Evolutionary conservation across 2,888 invertebrate genomes (phyloP), one percentile per base, ranked within the genome.

Genomic region (Brachylomia viminalis): DNA sequence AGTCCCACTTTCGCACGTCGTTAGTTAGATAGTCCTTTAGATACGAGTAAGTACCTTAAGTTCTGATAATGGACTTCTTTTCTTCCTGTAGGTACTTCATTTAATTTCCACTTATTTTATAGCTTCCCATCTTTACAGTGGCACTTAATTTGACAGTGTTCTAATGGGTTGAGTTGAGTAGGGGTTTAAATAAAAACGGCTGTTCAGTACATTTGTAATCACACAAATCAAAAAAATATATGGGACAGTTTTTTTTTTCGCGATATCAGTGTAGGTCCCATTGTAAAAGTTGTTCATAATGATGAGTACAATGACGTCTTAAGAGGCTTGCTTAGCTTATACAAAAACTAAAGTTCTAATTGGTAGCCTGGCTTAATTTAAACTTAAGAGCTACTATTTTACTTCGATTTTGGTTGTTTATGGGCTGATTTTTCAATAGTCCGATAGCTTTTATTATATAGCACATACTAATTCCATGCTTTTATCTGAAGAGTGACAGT

Each of bases 1-100:
- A 73, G 68, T 61, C 47, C 45, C 64, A 75, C 49, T 71, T 73
- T 69, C 80, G 62, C 84, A 86, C 86, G 71, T 84, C 73, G 61
- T 80, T 77, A 78, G 69, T 75, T 72, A 73, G 20, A 49, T 30
- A 54, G 45, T 47, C 45, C 49, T 61, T 15, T 17, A 65, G 84
- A 77, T 79, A n/a, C n/a, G n/a, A n/a, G n/a, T n/a, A 79, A 76
- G 8, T 42, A 17, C 33, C 38, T 23, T 54, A 45, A 56, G 49
- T 61, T 61, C 56, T 75, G 62, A 69, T 86, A 83, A 76, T 72
- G 45, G 64, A 42, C 59, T 56, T 65, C 47, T 58, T 77, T 85
- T 69, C 68, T 69, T 69, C 17, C 58, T 61, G 23, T 17, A 17
- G n/a, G n/a, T 47, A 66, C 30, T 80, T 82, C 69, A 80, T 58